Percentiles rank a stretch among this genome's conserved stretches.
phyloP scores from a whole-genome alignment of 2,797 vertebrate species.

The Sebastes reedi region DNA sequence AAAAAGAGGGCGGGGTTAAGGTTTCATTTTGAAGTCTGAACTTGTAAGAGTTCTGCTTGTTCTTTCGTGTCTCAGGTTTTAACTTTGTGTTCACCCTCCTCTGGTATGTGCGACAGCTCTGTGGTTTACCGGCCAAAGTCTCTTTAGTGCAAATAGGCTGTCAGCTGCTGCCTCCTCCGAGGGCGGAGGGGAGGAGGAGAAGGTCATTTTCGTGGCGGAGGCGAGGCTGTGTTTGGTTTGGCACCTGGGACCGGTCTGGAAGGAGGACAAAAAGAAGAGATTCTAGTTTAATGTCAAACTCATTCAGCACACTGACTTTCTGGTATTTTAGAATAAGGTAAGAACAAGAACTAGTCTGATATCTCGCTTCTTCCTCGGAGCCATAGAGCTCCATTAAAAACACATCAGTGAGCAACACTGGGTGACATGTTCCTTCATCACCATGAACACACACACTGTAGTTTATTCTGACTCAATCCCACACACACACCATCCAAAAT shows the following conservation, averaged over 20 bases:
- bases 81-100: slow-evolving; percentile 33
- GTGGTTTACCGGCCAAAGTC: slow-evolving; percentile 65
- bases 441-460: too few species aligned
- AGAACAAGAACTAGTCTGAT: not conserved
- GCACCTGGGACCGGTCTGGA: slow-evolving; percentile 83
- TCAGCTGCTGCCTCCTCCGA: slow-evolving; percentile 48
- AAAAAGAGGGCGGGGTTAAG: not conserved
- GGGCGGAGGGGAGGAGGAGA: slow-evolving; percentile 23
- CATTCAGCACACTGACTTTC: not conserved
- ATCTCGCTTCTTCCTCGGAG: not conserved
- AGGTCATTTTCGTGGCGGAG: slow-evolving; percentile 85
- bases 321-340: not conserved
- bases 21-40: slow-evolving; percentile 41
- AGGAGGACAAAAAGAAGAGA: not conserved
- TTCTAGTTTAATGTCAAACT: not conserved
- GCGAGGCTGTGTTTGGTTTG: slow-evolving; percentile 82
- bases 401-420: not conserved
- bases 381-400: not conserved
- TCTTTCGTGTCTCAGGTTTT: slow-evolving; percentile 50
- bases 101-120: slow-evolving; percentile 35
- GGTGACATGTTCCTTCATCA: too few species aligned
- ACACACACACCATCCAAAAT: not conserved
- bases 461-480: not conserved
- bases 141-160: slow-evolving; percentile 86
- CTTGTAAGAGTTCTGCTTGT: slow-evolving; percentile 15